phyloP scores from a whole-genome alignment of 2,888 invertebrate species.

The Drosophila lacicola region DNA sequence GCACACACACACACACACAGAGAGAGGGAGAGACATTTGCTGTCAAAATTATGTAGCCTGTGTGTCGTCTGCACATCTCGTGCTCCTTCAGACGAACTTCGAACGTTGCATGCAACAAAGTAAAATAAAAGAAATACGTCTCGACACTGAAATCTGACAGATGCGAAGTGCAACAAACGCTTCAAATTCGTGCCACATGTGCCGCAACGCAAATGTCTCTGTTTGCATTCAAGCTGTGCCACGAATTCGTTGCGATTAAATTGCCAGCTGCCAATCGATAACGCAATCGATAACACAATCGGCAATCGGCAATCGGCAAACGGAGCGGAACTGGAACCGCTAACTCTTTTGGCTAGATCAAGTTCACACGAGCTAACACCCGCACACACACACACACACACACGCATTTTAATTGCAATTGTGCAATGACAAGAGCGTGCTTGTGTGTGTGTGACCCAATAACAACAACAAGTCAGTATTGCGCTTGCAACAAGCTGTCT shows the following conservation, averaged over 20 bases:
- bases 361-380: conserved; percentile 22
- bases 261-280: conserved; percentile 16
- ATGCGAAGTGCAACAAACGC: conserved; percentile 72
- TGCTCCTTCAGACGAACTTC: conserved; percentile 3
- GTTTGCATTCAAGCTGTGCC: conserved; percentile 15
- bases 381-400: not conserved
- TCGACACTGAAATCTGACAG: conserved; percentile 78
- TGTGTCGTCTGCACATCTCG: conserved; percentile 40
- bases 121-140: conserved; percentile 19
- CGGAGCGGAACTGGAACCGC: conserved; percentile 12
- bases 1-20: conserved; percentile 22
- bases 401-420: conserved; percentile 14
- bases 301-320: not conserved
- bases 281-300: not conserved
- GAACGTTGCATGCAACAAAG: conserved; percentile 30
- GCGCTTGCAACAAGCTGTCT: conserved; percentile 53
- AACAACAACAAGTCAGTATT: conserved; percentile 19
- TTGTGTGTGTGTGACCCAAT: conserved; percentile 36
- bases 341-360: conserved; percentile 21
- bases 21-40: not conserved
- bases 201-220: conserved; percentile 38
- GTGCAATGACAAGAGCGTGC: conserved; percentile 28
- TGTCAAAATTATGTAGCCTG: conserved; percentile 71
- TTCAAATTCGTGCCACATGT: conserved; percentile 62
- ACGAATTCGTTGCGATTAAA: conserved; percentile 60